Base-by-base conservation (phyloP, 2,888 invertebrate genomes). In the Tachina lurida region DNA sequence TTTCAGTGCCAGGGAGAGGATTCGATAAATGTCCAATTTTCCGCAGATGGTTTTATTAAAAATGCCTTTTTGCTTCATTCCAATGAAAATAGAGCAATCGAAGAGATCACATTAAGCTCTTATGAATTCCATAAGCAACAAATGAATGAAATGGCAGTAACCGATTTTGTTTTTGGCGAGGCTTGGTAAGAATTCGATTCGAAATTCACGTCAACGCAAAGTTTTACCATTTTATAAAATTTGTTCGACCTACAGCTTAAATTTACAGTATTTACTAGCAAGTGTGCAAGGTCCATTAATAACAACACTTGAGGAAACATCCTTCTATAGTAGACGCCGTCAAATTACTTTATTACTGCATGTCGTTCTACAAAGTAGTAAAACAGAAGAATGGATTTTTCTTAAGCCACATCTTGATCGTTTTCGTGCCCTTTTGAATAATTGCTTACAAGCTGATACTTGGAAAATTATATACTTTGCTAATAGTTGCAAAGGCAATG, bases 1-100 rank as follows among this genome's bases (percentile, higher is more conserved):
- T 91, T 93, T 39, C 89, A 90, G 74, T 93, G 93, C 78, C 84
- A 70, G 45, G 92, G 93, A 1, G 89, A 90, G 22, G 92, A 93
- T 83, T 86, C 89, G 0, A 70, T 87, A 0, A 92, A 88, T 31
- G 84, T 87, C 0, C 88, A 89, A 43, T 90, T 93, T 43, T 88
- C 90, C 1, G 63, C 39, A 10, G 90, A 90, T 17, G 88, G 91
- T 0, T 92, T 92, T 77, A 78, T 91, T 3, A 89, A 88, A 75
- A 91, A 90, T 87, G 88, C 89, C 2, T 92, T 89, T 73, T 80
- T 89, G 85, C n/a, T 31, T 5, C 31, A 80, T 62, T 22, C 52
- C 2, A 41, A 60, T 67, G 45, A 86, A 86, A 39, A 87, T 80
- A 17, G 15, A 67, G 78, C 86, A 0, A 82, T 87, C 49, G 77